Base-by-base conservation (phyloP, 2,113 vertebrate genomes). In the Crotalus helleri region DNA sequence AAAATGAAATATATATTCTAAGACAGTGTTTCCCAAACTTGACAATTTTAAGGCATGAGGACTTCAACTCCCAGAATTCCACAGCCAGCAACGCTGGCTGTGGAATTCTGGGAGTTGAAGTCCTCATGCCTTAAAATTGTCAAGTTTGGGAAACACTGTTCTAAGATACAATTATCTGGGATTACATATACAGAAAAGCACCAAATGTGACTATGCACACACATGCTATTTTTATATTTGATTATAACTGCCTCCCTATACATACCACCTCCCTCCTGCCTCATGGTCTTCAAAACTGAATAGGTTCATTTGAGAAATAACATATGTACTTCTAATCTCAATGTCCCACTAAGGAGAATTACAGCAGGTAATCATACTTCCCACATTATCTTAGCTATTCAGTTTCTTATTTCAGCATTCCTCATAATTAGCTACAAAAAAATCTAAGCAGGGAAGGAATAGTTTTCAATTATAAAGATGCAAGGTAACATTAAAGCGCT, bases 351-450 rank as follows among this genome's bases (percentile, higher is more conserved):
- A 96, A 88, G 23, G 5, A 94, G 39, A 90, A 49, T 23, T 64
- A 4, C 87, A 88, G 59, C 33, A 90, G 59, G 57, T 93, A 92
- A 49, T 86, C 64, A 91, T 92, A 74, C 29, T 90, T 74, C 33
- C 87, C 61, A 55, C 87, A 55, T 55, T 94, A 95, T 24, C 26
- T 61, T 90, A 87, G 26, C 58, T n/a, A 93, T 91, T 88, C 92
- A 91, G 92, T 95, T 95, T 92, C 95, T 93, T 94, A 93, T 94
- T 93, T 91, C 90, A 93, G 64, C 39, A 58, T 91, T 39, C 54
- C 88, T 57, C 88, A 90, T 88, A 92, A 95, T 85, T 90, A 93
- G 53, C 81, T 90, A 92, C 0, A 53, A 33, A 87, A 85, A 89
- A 94, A 85, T 49, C 85, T 94, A 96, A 95, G 5, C 5, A 93